Evolutionary conservation across 2,888 invertebrate genomes (phyloP), one percentile per base, ranked within the genome.

Genomic region (Stenodema calcarata): DNA sequence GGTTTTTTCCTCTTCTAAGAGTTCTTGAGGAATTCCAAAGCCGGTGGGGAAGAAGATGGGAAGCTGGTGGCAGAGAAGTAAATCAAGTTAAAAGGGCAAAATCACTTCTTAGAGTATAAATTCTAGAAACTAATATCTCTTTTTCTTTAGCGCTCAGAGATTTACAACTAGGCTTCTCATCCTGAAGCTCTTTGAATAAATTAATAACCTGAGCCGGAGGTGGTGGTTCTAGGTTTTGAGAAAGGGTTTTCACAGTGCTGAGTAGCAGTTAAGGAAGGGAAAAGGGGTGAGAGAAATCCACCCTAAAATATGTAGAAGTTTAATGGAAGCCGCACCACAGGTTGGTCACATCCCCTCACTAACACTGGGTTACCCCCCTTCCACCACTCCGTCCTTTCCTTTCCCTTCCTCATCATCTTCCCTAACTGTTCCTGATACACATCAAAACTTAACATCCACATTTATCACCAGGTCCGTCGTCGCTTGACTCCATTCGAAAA

Each of bases 51-150:
- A 18, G 44, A 27, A 11, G 47, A 23, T 18, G 23, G 42, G 18
- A 44, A 28, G 41, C 12, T 27, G 50, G 47, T 50, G 28, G 79
- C 47, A 11, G 69, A 76, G 76, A 76, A 35, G 54, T 85, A 76
- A 85, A 85, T 85, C 85, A 85, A 62, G 85, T 75, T 85, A 85
- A 76, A 76, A 85, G 85, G 85, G 76, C 85, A 54, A 78, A 85
- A 76, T 85, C 85, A 85, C 85, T 85, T 85, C 85, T 76, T 23
- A 76, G 44, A 35, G 28, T 85, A 85, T 78, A 85, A 85, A 85
- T 85, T 85, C 76, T 85, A 76, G 42, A 54, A 85, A 85, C 83
- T 83, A 83, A 83, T 83, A 83, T 70, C 83, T 83, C 83, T 83
- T 83, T 83, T 83, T 69, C 82, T 83, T 83, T 47, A 62, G 44